Percentiles rank a stretch among this genome's conserved stretches.
phyloP scores from a whole-genome alignment of 2,888 invertebrate genomes.

The Lasioglossum leucozonium region DNA sequence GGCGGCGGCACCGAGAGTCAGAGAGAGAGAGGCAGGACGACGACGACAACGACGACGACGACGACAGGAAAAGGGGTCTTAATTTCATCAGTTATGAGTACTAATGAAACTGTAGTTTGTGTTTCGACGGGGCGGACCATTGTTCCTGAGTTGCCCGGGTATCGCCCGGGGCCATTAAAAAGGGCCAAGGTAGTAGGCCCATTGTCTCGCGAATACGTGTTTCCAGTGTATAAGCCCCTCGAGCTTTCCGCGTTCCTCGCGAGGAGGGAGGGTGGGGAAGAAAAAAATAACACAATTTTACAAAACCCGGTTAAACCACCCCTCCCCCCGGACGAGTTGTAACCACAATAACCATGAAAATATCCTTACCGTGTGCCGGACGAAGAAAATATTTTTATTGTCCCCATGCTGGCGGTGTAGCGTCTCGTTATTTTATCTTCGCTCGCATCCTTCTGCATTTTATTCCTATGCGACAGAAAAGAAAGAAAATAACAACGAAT shows the following conservation, averaged over 20 bases:
- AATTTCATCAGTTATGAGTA: constrained; percentile 77
- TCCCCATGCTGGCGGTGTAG: not conserved
- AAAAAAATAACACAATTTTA: constrained; percentile 57
- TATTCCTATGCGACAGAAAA: not conserved
- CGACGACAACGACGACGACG: constrained; percentile 3
- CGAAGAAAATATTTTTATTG: constrained; percentile 4
- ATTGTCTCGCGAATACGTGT: constrained; percentile 59
- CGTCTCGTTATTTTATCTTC: not conserved
- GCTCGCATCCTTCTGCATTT: not conserved
- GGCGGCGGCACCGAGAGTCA: too few relatives aligned
- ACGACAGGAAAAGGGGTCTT: constrained; percentile 50
- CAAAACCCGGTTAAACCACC: constrained; percentile 25
- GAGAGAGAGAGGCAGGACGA: not conserved
- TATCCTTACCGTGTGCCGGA: not conserved
- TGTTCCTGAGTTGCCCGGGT: constrained; percentile 64
- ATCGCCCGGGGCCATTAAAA: constrained; percentile 54
- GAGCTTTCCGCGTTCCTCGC: constrained; percentile 43
- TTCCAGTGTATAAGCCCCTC: constrained; percentile 37
- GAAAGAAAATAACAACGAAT: too few relatives aligned
- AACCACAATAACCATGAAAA: constrained; percentile 9
- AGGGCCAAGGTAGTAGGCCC: constrained; percentile 52
- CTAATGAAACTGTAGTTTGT: constrained; percentile 78
- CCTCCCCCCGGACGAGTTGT: constrained; percentile 1
- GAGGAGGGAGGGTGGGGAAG: too few relatives aligned
- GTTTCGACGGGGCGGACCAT: constrained; percentile 69